Percentiles rank a stretch among this genome's conserved stretches.
Conservation (phyloP, 2,888 invertebrate species). For the Zootermopsis nevadensis region DNA sequence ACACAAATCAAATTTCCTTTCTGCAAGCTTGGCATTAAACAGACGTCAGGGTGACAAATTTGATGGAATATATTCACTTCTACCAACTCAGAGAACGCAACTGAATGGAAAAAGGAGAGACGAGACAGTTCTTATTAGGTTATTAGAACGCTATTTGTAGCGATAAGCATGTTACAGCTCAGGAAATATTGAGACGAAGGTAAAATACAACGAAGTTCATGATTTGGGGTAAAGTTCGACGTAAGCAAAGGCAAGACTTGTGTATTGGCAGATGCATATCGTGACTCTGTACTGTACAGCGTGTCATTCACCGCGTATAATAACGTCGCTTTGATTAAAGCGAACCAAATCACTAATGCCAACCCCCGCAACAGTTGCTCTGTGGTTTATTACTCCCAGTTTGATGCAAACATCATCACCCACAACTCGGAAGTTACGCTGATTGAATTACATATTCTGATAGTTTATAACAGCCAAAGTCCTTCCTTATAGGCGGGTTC, state of each 20-base stretch:
- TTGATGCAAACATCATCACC: neutral
- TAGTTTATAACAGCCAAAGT: neutral
- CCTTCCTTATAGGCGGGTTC: neutral
- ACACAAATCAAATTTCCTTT: conserved; percentile 38
- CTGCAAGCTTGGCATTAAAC: conserved; percentile 32
- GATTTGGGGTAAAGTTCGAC: neutral
- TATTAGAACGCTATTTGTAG: neutral
- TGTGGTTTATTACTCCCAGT: neutral
- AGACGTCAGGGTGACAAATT: conserved; percentile 34
- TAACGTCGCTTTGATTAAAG: neutral
- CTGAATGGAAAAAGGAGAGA: conserved; percentile 8
- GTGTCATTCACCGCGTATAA: neutral
- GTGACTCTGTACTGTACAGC: no score
- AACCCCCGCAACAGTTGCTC: no score
- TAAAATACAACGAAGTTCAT: neutral
- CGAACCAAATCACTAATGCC: neutral
- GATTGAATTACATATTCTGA: neutral
- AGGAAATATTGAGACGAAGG: neutral
- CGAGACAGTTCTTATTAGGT: conserved; percentile 15
- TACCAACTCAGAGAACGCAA: neutral
- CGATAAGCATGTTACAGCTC: neutral
- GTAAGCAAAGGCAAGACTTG: neutral
- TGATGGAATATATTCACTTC: conserved; percentile 12
- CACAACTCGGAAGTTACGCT: neutral
- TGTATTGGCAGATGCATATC: no score